Evolutionary conservation across 2,113 vertebrate genomes (phyloP), one percentile per base, ranked within the genome.

Genomic region (Microcebus murinus): DNA sequence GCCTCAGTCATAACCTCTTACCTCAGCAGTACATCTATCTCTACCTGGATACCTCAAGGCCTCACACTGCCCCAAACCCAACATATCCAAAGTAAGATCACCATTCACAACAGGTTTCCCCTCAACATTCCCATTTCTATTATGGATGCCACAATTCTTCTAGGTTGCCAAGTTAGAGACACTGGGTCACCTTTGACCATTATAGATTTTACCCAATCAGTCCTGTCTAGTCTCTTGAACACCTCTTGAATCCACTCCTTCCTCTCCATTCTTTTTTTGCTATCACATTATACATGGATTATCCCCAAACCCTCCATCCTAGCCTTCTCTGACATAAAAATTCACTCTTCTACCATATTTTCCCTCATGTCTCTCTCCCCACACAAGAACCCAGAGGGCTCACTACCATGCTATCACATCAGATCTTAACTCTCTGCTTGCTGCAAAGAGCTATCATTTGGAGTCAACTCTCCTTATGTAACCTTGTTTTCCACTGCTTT

Each of bases 321-420:
- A 77, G 34, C 27, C 36, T 65, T 94, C 65, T 96, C 48, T 80
- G 55, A 23, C 45, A 90, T 87, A 92, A 93, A 88, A 89, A 91
- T 52, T 59, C 52, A 39, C 65, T 83, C 45, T 74, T 77, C 71
- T 67, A 63, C 12, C 59, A 87, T 36, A 67, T 52, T 84, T 90
- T 67, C 23, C 71, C 36, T 80, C 57, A 36, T 13, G 31, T 90
- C 29, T 83, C 45, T 67, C 12, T 88, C 39, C 42, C 36, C 36
- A 90, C 3, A 8, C 55, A 76, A 87, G 79, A 94, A 77, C 57
- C 20, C 65, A 73, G 36, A 74, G 57, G 12, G 27, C 57, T 94
- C 48, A 42, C 31, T 45, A 63, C 1, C 11, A 74, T 1, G 4
- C 29, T 50, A 8, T 12, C 10, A 4, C 55, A 31, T 77, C 65